These are phyloP conservation scores for Rhegmatorhina hoffmannsi DNA, from an alignment of 2,113 vertebrate genomes.

Conservation along the genomic window DNA sequence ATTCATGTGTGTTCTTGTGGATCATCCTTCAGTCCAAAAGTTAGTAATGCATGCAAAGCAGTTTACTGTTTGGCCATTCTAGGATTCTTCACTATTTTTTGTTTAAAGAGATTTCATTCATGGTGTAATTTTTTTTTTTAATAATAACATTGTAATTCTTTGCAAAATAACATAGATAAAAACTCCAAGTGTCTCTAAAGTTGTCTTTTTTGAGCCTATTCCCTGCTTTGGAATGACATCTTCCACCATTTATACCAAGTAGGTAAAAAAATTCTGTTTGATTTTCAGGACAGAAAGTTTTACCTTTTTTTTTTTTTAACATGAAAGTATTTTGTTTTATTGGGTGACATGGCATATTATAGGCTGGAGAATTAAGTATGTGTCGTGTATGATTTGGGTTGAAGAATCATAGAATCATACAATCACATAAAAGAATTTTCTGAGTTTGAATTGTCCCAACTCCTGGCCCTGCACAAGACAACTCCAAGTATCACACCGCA, in stretches of 20 bases:
- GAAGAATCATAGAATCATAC: background rate
- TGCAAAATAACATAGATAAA: background rate
- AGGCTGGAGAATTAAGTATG: background rate
- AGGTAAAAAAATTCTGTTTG: background rate
- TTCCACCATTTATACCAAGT: background rate
- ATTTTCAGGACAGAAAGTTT: background rate
- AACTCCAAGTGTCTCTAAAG: background rate
- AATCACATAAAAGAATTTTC: background rate
- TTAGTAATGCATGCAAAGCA: slow-evolving; percentile 40
- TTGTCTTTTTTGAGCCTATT: background rate
- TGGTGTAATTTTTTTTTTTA: background rate
- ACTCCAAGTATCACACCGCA: background rate
- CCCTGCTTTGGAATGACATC: background rate
- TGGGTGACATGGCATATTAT: background rate
- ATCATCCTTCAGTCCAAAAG: slow-evolving; percentile 18
- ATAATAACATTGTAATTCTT: background rate
- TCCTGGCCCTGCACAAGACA: background rate
- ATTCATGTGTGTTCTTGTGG: slow-evolving; percentile 36
- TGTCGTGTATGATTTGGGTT: background rate
- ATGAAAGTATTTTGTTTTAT: background rate
- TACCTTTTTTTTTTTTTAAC: background rate
- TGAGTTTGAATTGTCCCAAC: background rate
- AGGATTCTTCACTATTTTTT: slow-evolving; percentile 56
- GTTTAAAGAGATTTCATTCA: slow-evolving; percentile 30
- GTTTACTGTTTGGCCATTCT: background rate